Conservation (phyloP, 2,113 vertebrate species). For the Diadophis punctatus region DNA sequence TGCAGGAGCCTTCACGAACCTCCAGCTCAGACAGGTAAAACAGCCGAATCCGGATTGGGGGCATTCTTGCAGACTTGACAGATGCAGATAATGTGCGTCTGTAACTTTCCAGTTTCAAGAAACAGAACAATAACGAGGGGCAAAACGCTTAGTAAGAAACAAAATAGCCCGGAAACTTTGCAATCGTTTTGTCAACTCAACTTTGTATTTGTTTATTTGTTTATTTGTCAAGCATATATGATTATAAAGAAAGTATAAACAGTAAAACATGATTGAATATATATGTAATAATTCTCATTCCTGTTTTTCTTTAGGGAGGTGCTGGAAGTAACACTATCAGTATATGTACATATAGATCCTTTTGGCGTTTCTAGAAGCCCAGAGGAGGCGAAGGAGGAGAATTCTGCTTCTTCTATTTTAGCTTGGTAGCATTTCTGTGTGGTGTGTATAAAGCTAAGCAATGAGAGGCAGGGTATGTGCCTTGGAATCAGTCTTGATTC, state of each 20-base stretch:
- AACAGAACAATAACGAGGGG: background rate
- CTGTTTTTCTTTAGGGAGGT: background rate
- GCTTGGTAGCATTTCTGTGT: background rate
- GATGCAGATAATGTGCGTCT: background rate
- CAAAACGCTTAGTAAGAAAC: background rate
- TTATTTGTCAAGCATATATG: too few species aligned
- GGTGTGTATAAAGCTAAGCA: background rate
- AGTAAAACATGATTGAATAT: too few species aligned
- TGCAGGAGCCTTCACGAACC: slow-evolving; percentile 22
- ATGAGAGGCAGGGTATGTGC: background rate
- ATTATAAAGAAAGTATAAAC: too few species aligned
- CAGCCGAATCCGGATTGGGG: background rate
- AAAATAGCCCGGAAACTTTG: background rate
- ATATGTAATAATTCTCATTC: too few species aligned
- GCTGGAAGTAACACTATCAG: background rate
- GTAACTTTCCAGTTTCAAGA: rapidly evolving
- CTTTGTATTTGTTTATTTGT: too few species aligned
- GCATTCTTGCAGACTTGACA: background rate
- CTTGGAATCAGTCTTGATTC: background rate
- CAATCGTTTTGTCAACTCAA: background rate
- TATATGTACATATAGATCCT: background rate
- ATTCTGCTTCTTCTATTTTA: background rate
- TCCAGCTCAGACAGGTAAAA: slow-evolving; percentile 63
- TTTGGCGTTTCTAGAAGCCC: background rate
- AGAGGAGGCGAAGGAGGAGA: background rate